Evolutionary conservation across 1,140 invertebrate species (phyloP), one percentile per base, ranked within the genome.

Genomic region (Drosophila albomicans): DNA sequence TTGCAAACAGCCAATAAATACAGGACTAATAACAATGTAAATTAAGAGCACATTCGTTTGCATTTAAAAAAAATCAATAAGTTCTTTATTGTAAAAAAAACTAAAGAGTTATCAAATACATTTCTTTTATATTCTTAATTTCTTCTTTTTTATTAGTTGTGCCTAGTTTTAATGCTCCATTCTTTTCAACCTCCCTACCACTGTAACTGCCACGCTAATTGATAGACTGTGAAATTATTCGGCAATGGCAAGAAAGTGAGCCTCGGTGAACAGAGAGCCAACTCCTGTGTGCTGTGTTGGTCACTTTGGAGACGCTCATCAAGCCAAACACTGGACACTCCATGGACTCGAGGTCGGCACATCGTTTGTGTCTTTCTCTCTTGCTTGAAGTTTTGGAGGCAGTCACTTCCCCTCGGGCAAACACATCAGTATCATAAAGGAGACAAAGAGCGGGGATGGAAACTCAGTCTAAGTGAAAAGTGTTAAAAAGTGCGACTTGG

Each of bases 141-240:
- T 32, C 30, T 32, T 7, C 5, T 32, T 32, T 32, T 32, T 7
- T 32, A 1, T 32, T 7, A 32, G 5, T 32, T 32, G 7, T 32
- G 6, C 30, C 6, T 32, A 8, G 30, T 8, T 32, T 32, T 5
- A 10, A 38, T 38, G 7, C 1, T 11, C 10, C 8, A 3, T 38
- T 8, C 35, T 11, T 38, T 38, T 3, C 3, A 38, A 3, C 35
- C 0, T 57, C 2, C 1, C 6, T n/a, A 10, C 76, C 84, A 82
- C 72, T 69, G 84, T 79, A 32, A 6, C 1, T 2, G 25, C 0
- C 20, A 1, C 63, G 79, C 81, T 89, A 89, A 89, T 90, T 90
- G 86, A 89, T 89, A 89, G 85, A 81, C 85, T 89, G 85, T 89
- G 85, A 89, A 89, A 90, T 89, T 76, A 79, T 89, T 89, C 79